Evolutionary conservation across 2,797 vertebrate genomes (phyloP).

Genomic region (Alcedo atthis): DNA sequence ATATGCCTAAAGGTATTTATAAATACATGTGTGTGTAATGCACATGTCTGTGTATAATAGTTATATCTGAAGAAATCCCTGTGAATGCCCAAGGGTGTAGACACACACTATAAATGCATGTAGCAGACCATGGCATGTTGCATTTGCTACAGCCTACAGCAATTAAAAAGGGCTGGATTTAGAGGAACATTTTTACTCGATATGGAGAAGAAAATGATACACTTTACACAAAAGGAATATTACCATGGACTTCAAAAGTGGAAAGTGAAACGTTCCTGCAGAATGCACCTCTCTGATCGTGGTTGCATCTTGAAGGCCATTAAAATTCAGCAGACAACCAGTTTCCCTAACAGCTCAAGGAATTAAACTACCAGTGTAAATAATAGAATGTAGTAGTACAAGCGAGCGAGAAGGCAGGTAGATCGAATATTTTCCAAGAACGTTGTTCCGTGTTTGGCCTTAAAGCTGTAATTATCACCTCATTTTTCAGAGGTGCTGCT

Average conservation of each 20-base stretch:
- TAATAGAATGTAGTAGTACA: neutral
- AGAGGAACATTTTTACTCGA: neutral
- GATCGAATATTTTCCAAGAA: neutral
- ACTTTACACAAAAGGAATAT: neutral
- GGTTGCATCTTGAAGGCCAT: neutral
- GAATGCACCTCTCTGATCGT: neutral
- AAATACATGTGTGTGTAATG: neutral
- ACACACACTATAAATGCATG: neutral
- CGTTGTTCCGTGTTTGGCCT: neutral
- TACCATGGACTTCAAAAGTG: neutral
- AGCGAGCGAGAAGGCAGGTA: neutral
- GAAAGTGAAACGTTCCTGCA: neutral
- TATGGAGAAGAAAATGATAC: neutral
- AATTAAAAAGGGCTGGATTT: constrained; percentile 19
- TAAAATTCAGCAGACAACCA: neutral
- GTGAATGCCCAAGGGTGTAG: neutral
- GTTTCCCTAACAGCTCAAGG: neutral
- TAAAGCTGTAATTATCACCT: neutral
- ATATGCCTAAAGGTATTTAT: constrained; percentile 11
- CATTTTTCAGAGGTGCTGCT: neutral
- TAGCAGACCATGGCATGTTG: neutral
- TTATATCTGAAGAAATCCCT: neutral
- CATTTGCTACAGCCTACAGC: constrained; percentile 8
- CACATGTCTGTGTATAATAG: neutral
- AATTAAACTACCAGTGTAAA: neutral